A percentile compares a stretch with the other conserved stretches of the same genome.
phyloP scores from a whole-genome alignment of 2,797 vertebrate species.

The Sebastes oblongus region DNA sequence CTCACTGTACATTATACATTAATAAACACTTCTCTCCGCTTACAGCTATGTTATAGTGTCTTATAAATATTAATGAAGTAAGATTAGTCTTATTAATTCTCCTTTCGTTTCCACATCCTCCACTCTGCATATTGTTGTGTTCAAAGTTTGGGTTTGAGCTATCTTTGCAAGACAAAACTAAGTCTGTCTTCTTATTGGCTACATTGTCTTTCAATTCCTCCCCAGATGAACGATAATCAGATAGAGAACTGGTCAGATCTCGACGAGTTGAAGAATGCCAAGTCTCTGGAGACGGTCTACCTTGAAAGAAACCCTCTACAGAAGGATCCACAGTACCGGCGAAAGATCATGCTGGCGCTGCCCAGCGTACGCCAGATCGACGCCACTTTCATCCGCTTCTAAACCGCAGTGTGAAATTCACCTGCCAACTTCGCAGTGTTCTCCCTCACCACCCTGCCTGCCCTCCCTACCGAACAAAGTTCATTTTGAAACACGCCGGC shows the following conservation, averaged over 20 bases:
- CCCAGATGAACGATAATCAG: constrained; percentile 98
- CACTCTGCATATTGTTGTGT: neutral
- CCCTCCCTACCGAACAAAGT: constrained; percentile 30
- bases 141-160: neutral
- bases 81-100: neutral
- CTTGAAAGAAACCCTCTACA: constrained; percentile 96
- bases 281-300: constrained; percentile 93
- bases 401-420: constrained; percentile 64
- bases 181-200: neutral
- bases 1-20: neutral
- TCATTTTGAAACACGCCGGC: constrained; percentile 37
- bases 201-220: constrained; percentile 3
- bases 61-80: neutral
- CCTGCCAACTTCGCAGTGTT: constrained; percentile 58
- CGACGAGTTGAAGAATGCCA: constrained; percentile 94
- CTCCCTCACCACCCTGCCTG: constrained; percentile 19
- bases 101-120: neutral
- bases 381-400: constrained; percentile 97
- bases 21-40: neutral
- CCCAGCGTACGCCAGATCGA: constrained; percentile 96
- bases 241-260: constrained; percentile 97
- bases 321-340: constrained; percentile 96
- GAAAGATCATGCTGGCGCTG: constrained; percentile 97
- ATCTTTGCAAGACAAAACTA: too few relatives aligned
- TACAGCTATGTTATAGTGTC: neutral